Conservation (phyloP, 2,888 invertebrate genomes). For the Drosophila imparisetae region DNA sequence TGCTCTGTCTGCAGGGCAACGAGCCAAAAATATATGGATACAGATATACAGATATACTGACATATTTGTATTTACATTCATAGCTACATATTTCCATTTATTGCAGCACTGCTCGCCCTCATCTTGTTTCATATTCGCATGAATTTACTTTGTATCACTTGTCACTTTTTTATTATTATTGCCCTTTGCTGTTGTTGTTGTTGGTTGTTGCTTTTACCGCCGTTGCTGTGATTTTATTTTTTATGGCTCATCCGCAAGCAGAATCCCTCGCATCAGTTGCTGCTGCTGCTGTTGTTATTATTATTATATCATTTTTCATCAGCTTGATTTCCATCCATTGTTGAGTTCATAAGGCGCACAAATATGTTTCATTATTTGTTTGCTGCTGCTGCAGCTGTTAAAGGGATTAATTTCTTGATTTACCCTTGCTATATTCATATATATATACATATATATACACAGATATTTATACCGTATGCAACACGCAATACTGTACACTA, state of each 20-base stretch:
- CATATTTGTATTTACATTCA: conserved; percentile 22
- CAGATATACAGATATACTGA: conserved; percentile 19
- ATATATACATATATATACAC: conserved; percentile 26
- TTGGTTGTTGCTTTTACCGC: conserved; percentile 43
- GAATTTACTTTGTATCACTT: conserved; percentile 82
- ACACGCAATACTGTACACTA: conserved; percentile 11
- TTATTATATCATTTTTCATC: conserved; percentile 81
- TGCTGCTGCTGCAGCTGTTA: conserved; percentile 75
- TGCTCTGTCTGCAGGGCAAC: conserved; percentile 36
- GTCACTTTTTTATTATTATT: conserved; percentile 78
- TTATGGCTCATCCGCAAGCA: conserved; percentile 70
- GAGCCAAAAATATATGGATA: conserved; percentile 28
- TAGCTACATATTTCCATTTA: conserved; percentile 58
- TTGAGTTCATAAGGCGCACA: conserved; percentile 72
- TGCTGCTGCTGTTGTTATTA: conserved; percentile 26
- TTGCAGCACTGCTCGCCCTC: conserved; percentile 48
- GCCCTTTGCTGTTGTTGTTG: conserved; percentile 47
- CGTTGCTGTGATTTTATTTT: conserved; percentile 65
- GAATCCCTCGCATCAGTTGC: conserved; percentile 30
- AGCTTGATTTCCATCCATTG: conserved; percentile 81
- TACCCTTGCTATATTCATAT: conserved; percentile 60
- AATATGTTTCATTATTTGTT: conserved; percentile 81
- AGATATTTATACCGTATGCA: background rate
- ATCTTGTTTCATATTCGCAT: conserved; percentile 72
- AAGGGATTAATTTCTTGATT: conserved; percentile 83